Percentiles rank a stretch among this genome's conserved stretches.
phyloP scores from a whole-genome alignment of 2,113 vertebrate species.

The Micronycteris hirsuta region DNA sequence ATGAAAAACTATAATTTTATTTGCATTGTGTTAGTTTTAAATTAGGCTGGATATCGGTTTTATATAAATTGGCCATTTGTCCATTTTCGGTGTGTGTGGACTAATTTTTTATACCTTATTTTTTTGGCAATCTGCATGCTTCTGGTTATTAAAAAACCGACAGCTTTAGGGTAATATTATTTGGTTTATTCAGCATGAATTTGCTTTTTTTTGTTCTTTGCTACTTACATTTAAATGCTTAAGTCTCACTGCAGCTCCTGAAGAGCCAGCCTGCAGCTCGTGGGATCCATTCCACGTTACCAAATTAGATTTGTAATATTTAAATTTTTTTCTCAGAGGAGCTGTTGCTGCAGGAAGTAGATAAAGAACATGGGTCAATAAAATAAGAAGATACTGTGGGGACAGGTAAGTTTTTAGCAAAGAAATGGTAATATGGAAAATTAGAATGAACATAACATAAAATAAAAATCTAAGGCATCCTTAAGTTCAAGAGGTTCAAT shows the following conservation, averaged over 20 bases:
- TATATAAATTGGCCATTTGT: neutral
- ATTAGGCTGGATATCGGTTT: neutral
- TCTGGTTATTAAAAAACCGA: neutral
- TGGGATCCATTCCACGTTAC: constrained; percentile 11
- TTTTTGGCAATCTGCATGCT: neutral
- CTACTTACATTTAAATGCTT: neutral
- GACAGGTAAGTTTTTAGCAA: constrained; percentile 24
- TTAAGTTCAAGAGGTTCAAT: neutral
- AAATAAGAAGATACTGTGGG: constrained; percentile 27
- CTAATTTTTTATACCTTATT: neutral
- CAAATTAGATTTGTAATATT: constrained; percentile 46
- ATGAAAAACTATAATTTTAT: neutral
- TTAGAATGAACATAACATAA: neutral
- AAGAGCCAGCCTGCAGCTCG: neutral
- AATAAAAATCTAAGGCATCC: neutral
- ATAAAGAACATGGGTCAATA: constrained; percentile 46
- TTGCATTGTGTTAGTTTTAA: neutral
- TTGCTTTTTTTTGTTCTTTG: neutral
- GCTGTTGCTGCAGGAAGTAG: constrained; percentile 35
- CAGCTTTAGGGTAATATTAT: neutral
- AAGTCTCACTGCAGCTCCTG: neutral
- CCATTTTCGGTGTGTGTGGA: neutral
- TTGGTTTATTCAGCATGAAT: neutral
- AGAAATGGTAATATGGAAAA: constrained; percentile 23
- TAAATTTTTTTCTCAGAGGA: constrained; percentile 13